Evolutionary conservation across 2,888 invertebrate species (phyloP), one percentile per base, ranked within the genome.

Genomic region (Epistrophe grossulariae): DNA sequence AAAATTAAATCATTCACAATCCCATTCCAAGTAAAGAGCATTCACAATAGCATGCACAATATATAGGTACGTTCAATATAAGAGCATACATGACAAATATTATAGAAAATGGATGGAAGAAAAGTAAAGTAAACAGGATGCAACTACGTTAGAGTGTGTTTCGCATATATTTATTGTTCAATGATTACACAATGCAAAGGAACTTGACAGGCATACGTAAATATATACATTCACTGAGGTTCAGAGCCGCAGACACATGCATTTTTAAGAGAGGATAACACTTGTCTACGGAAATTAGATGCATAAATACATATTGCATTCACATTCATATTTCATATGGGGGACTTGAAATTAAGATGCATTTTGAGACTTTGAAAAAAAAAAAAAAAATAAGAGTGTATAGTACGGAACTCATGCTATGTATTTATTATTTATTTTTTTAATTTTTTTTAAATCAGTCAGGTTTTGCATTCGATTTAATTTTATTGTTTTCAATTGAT

Each of bases 251-350:
- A 84, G 55, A 72, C 77, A 45, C 84, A 81, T 81, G 72, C 84
- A 77, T 38, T 66, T 28, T 50, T 15, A 6, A 52, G 38, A 68
- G 43, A 55, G 71, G 70, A 73, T 68, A 52, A 60, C 38, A 43
- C 72, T 72, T 68, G 45, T 60, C 81, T 77, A 72, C 40, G 52
- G 38, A 52, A 60, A 71, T 59, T 70, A 68, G 62, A 79, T 74
- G 74, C 71, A 84, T 74, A 57, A 55, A 64, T 52, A 31, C 55
- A 76, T 57, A 71, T 57, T 50, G 70, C 59, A 80, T 70, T 79
- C 71, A 66, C 72, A 84, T 74, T 68, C 84, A 80, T 81, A 55
- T 68, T 77, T 71, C 80, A 81, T n/a, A n/a, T 73, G 55, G 81
- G 55, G 76, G 77, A 62, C 72, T 52, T 59, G 52, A 55, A 60